phyloP scores from a whole-genome alignment of 1,140 invertebrate species.

The Heterodera carotae region DNA sequence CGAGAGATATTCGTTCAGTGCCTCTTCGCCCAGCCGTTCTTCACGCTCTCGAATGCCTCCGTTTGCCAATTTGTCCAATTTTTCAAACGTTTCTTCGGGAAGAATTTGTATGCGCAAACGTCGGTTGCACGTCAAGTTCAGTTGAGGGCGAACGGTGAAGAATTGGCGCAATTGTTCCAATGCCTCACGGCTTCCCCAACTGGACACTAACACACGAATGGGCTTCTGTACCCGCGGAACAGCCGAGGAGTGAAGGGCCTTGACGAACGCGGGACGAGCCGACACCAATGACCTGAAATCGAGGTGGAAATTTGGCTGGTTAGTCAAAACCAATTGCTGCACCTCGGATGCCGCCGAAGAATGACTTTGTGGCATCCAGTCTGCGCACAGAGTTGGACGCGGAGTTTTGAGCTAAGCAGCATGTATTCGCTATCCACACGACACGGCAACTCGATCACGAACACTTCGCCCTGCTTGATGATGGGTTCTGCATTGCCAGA shows the following conservation, averaged over 20 bases:
- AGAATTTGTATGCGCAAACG: constrained; percentile 11
- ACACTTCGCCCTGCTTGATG: constrained; percentile 5
- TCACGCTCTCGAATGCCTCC: neutral
- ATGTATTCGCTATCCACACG: constrained; percentile 4
- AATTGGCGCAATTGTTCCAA: constrained; percentile 3
- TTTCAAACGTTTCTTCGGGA: constrained; percentile 20
- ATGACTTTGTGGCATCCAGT: constrained; percentile 27
- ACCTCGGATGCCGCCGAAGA: constrained; percentile 12
- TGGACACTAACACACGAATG: constrained; percentile 17
- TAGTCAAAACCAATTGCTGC: neutral
- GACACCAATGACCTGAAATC: neutral
- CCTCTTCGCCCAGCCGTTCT: constrained; percentile 4
- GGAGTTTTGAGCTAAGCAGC: neutral
- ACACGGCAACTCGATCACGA: constrained; percentile 22
- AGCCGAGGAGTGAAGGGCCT: neutral
- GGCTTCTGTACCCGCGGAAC: neutral
- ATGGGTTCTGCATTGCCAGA: neutral
- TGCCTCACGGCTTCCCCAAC: constrained; percentile 14
- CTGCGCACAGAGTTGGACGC: constrained; percentile 12
- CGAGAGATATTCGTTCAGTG: neutral
- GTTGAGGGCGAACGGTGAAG: constrained; percentile 19
- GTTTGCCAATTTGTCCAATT: neutral
- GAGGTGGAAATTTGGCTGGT: neutral
- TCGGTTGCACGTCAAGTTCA: constrained; percentile 3
- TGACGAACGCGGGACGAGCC: neutral